These are phyloP conservation scores for Lithophane leautieri DNA, from an alignment of 2,888 invertebrate species.

Conservation along the genomic window DNA sequence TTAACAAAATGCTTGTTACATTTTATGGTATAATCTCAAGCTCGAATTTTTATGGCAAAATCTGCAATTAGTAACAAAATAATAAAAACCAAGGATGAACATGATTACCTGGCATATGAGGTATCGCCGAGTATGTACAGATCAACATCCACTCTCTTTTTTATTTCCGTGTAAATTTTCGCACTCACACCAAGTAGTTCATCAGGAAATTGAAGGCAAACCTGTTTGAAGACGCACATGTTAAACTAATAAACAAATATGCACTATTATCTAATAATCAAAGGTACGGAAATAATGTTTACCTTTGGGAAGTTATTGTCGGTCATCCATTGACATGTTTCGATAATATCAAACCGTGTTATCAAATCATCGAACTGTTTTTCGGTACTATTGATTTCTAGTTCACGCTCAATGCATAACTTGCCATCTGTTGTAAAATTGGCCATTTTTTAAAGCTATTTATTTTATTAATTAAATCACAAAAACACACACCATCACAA, in stretches of 20 bases:
- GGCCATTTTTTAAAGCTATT: constrained; percentile 73
- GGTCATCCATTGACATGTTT: constrained; percentile 93
- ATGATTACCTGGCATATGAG: constrained; percentile 94
- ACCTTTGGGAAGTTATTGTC: constrained; percentile 92
- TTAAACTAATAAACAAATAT: constrained; percentile 11
- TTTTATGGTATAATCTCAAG: neutral
- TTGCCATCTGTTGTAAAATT: constrained; percentile 90
- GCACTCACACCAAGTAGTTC: constrained; percentile 93
- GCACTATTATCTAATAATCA: neutral
- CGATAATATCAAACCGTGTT: constrained; percentile 90
- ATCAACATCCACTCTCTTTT: constrained; percentile 84
- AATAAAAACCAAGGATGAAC: neutral
- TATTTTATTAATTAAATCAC: neutral
- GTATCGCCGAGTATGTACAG: constrained; percentile 97
- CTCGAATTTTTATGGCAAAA: neutral
- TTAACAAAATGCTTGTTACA: neutral
- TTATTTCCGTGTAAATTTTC: constrained; percentile 91
- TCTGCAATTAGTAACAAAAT: neutral
- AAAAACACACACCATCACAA: constrained; percentile 8
- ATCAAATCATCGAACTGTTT: constrained; percentile 78
- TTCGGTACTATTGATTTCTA: constrained; percentile 72
- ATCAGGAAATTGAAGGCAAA: constrained; percentile 98
- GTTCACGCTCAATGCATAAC: constrained; percentile 88
- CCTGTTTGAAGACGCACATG: constrained; percentile 85
- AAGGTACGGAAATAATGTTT: constrained; percentile 54